Conservation (phyloP, 2,113 vertebrate species). For the Myiozetetes cayanensis region DNA sequence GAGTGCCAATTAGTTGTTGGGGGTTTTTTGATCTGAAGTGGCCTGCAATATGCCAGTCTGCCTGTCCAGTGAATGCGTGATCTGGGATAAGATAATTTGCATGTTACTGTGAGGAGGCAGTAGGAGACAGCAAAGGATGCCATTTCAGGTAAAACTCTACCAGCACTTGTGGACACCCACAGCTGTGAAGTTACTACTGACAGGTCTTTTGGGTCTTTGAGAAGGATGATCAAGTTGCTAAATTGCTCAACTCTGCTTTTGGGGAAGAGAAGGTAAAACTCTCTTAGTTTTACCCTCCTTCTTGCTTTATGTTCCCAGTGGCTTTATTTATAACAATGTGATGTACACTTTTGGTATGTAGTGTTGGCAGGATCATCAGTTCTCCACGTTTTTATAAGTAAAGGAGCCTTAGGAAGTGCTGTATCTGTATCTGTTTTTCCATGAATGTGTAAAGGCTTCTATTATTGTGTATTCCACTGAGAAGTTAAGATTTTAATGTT, state of each 20-base stretch:
- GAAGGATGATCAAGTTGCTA: not conserved
- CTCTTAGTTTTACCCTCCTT: not conserved
- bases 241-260: not conserved
- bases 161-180: rapidly evolving
- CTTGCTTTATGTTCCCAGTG: not conserved
- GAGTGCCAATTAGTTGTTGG: not conserved
- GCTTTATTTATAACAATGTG: not conserved
- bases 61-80: not conserved
- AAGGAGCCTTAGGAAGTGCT: not conserved
- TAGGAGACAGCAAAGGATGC: not conserved
- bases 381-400: not conserved
- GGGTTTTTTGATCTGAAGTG: not conserved
- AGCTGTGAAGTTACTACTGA: not conserved
- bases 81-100: not conserved
- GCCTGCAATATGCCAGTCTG: not conserved
- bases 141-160: not conserved
- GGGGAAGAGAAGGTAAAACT: not conserved
- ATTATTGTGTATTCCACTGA: not conserved
- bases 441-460: not conserved
- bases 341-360: not conserved
- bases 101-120: not conserved
- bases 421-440: not conserved
- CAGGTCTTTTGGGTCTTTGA: not conserved
- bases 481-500: not conserved
- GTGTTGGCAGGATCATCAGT: not conserved